Conservation (phyloP, 2,888 invertebrate genomes). For the Acrocera orbiculus region DNA sequence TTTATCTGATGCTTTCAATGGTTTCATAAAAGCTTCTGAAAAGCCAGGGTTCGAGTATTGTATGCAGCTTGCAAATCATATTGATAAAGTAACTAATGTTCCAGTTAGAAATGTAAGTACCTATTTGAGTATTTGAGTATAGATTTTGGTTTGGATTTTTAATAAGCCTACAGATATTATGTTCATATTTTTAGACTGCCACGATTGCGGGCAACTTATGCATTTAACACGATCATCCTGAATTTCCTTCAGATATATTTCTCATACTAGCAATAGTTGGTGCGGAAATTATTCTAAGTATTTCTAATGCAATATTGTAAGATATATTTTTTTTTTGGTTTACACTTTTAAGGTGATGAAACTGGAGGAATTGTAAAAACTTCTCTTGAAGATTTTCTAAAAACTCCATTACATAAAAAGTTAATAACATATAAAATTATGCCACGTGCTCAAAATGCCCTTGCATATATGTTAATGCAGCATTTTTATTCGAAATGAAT, state of each 20-base stretch:
- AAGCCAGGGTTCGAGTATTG: slow-evolving; percentile 35
- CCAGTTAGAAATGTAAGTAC: slow-evolving; percentile 40
- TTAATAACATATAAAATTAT: slow-evolving; percentile 40
- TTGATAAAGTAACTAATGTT: slow-evolving; percentile 38
- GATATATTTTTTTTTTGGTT: background rate
- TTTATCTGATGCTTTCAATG: slow-evolving; percentile 31
- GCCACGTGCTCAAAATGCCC: slow-evolving; percentile 48
- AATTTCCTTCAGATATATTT: slow-evolving; percentile 48
- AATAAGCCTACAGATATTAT: background rate
- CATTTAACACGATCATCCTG: slow-evolving; percentile 41
- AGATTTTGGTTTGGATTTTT: background rate
- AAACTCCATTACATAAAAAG: slow-evolving; percentile 41
- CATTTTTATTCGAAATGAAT: slow-evolving; percentile 40
- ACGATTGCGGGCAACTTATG: slow-evolving; percentile 48
- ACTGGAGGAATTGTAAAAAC: no score
- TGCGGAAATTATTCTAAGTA: slow-evolving; percentile 21
- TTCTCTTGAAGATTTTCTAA: slow-evolving; percentile 35
- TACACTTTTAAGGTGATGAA: no score
- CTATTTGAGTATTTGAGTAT: background rate
- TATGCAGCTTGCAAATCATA: slow-evolving; percentile 34
- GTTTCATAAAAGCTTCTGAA: slow-evolving; percentile 23
- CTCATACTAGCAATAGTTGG: slow-evolving; percentile 22
- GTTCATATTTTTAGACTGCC: slow-evolving; percentile 31
- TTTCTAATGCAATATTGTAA: no score
- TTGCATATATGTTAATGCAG: slow-evolving; percentile 54